phyloP scores from a whole-genome alignment of 1,140 invertebrate genomes.

The Oryctes rhinoceros region DNA sequence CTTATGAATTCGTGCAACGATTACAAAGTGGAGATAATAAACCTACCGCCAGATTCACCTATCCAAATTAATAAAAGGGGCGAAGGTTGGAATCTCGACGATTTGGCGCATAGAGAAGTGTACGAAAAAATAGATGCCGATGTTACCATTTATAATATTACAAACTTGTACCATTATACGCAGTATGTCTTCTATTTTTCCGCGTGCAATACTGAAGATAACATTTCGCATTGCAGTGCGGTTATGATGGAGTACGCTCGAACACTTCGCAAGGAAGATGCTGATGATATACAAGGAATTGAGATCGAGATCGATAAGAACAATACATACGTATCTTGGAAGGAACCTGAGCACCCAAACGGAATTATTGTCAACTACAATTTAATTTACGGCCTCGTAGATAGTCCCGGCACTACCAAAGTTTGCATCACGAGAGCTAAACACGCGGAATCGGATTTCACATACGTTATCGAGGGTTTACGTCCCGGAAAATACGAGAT shows the following conservation, averaged over 20 bases:
- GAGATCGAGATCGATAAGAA: constrained; percentile 54
- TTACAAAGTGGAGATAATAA: constrained; percentile 9
- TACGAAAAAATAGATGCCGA: constrained; percentile 37
- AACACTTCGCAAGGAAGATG: constrained; percentile 55
- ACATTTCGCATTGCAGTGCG: constrained; percentile 52
- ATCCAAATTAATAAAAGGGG: neutral
- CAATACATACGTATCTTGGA: constrained; percentile 66
- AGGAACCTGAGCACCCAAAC: constrained; percentile 69
- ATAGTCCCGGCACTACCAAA: neutral
- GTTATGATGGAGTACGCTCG: constrained; percentile 54
- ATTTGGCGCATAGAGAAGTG: neutral
- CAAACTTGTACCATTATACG: constrained; percentile 62
- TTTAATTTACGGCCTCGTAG: constrained; percentile 52
- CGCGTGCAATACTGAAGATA: constrained; percentile 62
- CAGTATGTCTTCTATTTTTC: constrained; percentile 64
- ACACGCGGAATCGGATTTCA: constrained; percentile 50
- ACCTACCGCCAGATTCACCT: neutral
- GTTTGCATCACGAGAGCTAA: constrained; percentile 62
- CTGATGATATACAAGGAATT: constrained; percentile 59
- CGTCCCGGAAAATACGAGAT: constrained; percentile 67
- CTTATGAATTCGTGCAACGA: neutral
- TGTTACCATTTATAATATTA: constrained; percentile 54
- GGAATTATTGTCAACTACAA: constrained; percentile 70
- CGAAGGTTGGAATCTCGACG: neutral
- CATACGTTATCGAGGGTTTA: constrained; percentile 21